Percentiles rank a stretch among this genome's conserved stretches.
phyloP scores from a whole-genome alignment of 2,113 vertebrate genomes.

The Microcebus griseorufus region DNA sequence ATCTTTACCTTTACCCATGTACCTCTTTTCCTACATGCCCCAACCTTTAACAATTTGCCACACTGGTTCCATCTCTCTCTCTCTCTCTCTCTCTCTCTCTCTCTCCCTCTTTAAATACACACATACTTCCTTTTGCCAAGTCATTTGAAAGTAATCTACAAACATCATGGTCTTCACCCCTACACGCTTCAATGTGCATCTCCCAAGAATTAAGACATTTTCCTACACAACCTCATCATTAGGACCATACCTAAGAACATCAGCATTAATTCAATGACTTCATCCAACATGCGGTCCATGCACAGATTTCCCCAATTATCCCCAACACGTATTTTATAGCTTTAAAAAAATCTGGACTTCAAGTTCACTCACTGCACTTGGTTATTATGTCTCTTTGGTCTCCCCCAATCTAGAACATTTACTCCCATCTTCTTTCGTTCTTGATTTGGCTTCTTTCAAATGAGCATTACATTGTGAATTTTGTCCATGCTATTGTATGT shows the following conservation, averaged over 20 bases:
- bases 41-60: too few species aligned
- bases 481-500: accelerated
- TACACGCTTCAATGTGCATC: background rate
- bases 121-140: background rate
- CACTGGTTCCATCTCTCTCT: too few species aligned
- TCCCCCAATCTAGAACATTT: background rate
- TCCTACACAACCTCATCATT: background rate
- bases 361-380: background rate
- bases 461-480: background rate
- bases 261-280: background rate
- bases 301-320: background rate
- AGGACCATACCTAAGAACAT: background rate
- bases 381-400: background rate
- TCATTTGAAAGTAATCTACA: background rate
- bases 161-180: too few species aligned
- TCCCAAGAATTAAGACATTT: background rate
- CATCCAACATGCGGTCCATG: background rate
- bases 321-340: background rate
- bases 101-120: too few species aligned
- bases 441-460: background rate
- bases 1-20: too few species aligned
- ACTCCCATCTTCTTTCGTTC: background rate
- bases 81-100: too few species aligned
- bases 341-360: background rate
- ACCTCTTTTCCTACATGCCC: too few species aligned